These are phyloP conservation scores for Knipowitschia caucasica DNA, from an alignment of 2,797 vertebrate genomes.

Conservation along the genomic window DNA sequence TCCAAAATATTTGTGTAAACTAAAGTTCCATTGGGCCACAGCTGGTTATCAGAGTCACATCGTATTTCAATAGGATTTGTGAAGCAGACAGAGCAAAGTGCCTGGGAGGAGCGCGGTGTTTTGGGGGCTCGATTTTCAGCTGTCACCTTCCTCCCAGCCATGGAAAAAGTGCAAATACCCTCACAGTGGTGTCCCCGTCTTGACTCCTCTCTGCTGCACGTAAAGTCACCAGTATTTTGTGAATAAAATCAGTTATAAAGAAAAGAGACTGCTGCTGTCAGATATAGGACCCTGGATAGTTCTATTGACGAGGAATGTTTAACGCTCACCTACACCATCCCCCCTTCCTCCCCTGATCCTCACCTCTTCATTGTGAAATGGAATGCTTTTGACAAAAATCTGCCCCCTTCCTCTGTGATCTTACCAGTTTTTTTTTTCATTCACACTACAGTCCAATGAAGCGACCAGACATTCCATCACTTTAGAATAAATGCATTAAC, in stretches of 20 bases:
- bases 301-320: conserved; percentile 61
- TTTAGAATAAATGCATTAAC: not conserved
- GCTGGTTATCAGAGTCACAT: not conserved
- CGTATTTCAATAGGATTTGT: conserved; percentile 24
- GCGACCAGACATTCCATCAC: not conserved
- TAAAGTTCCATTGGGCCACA: not conserved
- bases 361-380: conserved; percentile 59
- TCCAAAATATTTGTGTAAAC: too few relatives aligned
- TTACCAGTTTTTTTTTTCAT: conserved; percentile 58
- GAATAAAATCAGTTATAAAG: conserved; percentile 65
- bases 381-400: conserved; percentile 69
- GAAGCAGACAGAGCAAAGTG: conserved; percentile 23
- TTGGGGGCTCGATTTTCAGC: conserved; percentile 59
- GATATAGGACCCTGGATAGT: conserved; percentile 43
- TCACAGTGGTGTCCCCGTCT: conserved; percentile 34
- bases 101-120: conserved; percentile 43
- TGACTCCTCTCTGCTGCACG: conserved; percentile 44
- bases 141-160: conserved; percentile 45
- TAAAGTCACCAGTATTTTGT: conserved; percentile 60
- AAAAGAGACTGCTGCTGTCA: conserved; percentile 60
- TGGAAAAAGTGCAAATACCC: conserved; percentile 59
- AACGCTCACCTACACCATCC: conserved; percentile 16
- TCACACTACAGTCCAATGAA: conserved; percentile 15
- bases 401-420: conserved; percentile 53
- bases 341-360: conserved; percentile 4